Conservation (phyloP, 2,888 invertebrate genomes). For the Volucella inflata region DNA sequence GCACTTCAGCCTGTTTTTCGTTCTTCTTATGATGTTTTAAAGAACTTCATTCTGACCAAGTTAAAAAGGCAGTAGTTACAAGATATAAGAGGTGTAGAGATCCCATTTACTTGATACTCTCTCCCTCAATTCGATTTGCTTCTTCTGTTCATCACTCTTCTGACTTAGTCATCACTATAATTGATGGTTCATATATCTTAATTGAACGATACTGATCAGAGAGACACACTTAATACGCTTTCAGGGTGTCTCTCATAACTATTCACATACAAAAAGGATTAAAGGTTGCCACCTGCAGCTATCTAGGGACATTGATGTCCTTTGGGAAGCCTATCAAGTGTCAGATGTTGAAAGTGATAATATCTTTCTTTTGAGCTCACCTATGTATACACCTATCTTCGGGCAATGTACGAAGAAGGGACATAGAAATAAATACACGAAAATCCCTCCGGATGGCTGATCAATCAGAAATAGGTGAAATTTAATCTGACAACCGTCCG, state of each 20-base stretch:
- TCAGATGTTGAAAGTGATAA: constrained; percentile 65
- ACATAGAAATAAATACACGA: constrained; percentile 48
- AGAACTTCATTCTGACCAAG: no score
- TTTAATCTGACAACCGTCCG: constrained; percentile 53
- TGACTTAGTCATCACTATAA: constrained; percentile 19
- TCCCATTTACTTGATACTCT: not conserved
- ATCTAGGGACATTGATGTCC: constrained; percentile 6
- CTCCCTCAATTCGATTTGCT: constrained; percentile 1
- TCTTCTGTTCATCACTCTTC: constrained; percentile 6
- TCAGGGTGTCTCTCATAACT: constrained; percentile 18
- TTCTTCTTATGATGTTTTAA: no score
- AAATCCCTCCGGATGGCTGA: constrained; percentile 46
- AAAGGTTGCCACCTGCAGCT: constrained; percentile 62
- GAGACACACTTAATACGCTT: constrained; percentile 55
- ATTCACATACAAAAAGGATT: constrained; percentile 60
- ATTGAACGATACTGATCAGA: constrained; percentile 32
- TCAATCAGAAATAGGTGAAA: constrained; percentile 68
- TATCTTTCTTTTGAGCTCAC: constrained; percentile 54
- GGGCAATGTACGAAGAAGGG: constrained; percentile 7
- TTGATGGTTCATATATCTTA: constrained; percentile 54
- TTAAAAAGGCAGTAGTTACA: no score
- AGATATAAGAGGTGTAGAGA: no score
- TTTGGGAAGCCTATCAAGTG: constrained; percentile 34
- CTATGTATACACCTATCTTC: constrained; percentile 3
- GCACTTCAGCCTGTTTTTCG: no score